A percentile compares a stretch with the other conserved stretches of the same genome.
Conservation (phyloP, 2,888 invertebrate genomes). For the Philopedon plagiatum region DNA sequence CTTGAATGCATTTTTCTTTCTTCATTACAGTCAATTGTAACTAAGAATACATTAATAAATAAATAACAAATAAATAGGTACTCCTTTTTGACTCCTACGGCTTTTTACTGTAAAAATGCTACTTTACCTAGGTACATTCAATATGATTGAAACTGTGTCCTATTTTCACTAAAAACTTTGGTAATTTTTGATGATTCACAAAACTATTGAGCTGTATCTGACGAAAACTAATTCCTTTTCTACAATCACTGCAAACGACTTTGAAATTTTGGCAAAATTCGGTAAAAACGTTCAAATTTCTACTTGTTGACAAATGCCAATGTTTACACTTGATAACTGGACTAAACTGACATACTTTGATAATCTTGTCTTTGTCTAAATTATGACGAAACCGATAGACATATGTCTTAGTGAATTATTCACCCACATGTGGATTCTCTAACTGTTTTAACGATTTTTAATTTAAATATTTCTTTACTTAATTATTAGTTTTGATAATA, state of each 20-base stretch:
- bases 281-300: not conserved
- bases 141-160: slow-evolving; percentile 29
- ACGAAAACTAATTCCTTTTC: not conserved
- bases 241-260: slow-evolving; percentile 1
- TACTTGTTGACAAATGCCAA: slow-evolving; percentile 29
- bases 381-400: not conserved
- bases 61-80: slow-evolving; percentile 52
- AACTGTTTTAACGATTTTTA: slow-evolving; percentile 16
- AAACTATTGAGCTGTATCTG: not conserved
- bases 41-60: slow-evolving; percentile 51
- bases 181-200: slow-evolving; percentile 6
- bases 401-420: not conserved
- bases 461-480: not conserved
- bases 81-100: slow-evolving; percentile 51
- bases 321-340: slow-evolving; percentile 28
- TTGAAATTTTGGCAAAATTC: not conserved
- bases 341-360: not conserved
- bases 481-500: not conserved
- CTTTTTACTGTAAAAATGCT: slow-evolving; percentile 44
- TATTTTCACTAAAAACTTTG: slow-evolving; percentile 25
- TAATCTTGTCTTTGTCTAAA: not conserved
- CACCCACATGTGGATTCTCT: slow-evolving; percentile 27
- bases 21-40: slow-evolving; percentile 49
- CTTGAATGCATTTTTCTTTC: slow-evolving; percentile 47
- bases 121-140: slow-evolving; percentile 29